Base-by-base conservation (phyloP, 2,113 vertebrate genomes). In the Hippocampus mohnikei region DNA sequence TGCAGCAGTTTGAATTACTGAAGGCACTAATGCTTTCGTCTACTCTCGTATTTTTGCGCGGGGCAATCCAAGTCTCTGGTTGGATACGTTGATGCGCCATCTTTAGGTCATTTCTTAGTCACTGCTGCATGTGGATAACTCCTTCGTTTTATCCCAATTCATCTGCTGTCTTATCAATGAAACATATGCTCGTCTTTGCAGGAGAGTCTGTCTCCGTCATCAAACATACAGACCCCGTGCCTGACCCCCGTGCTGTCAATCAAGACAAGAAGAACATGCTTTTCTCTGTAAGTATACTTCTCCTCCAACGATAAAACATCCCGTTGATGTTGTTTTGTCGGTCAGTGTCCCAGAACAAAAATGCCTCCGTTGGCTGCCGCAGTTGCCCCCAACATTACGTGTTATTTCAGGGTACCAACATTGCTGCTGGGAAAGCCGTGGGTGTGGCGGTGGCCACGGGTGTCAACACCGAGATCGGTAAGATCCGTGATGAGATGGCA, bases 191-290 rank as follows among this genome's bases (percentile, higher is more conserved):
- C 67, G 48, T 78, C 42, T 75, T 48, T 81, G 33, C 72, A 98
- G 97, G 97, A 74, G 97, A 99, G 82, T 98, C 97, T 29, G 92
- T 99, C 20, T 99, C 97, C 9, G 94, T 99, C 76, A 98, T 99
- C 82, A 99, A 99, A 84, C 97, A 99, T 89, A 98, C 97, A 0
- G 97, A 99, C 84, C 97, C 97, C 1, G 97, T 99, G 42, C 97
- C 97, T 27, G 97, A 99, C 88, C 97, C 96, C 18, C 95, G 97
- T 23, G 97, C 97, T 44, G 97, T 99, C 67, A 99, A 99, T 85
- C 97, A 99, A 76, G 97, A 99, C 89, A 99, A 99, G 84, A 99
- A 99, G 93, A 99, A 99, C 87, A 98, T 98, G 97, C 94, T 99
- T 33, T 98, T 99, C 87, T 98, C 96, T 83, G 97, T 99, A 86